Conservation (phyloP, 2,888 invertebrate genomes). For the Trissolcus brochymenae region DNA sequence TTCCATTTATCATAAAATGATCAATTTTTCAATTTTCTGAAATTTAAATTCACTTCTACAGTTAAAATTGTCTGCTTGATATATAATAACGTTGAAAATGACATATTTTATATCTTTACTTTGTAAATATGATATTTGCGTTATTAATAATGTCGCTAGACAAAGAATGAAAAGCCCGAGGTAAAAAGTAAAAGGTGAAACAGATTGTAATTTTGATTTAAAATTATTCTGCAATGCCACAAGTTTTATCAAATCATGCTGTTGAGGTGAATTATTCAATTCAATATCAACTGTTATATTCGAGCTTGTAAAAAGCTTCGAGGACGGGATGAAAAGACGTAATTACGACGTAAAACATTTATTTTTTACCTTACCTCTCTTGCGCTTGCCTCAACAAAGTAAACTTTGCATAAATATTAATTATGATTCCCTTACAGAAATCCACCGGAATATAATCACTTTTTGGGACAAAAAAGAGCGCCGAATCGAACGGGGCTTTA, state of each 20-base stretch:
- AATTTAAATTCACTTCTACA: too few species aligned
- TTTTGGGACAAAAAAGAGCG: too few species aligned
- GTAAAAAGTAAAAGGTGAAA: background rate
- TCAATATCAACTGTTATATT: constrained; percentile 12
- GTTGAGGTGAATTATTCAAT: constrained; percentile 1
- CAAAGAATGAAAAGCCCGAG: too few species aligned
- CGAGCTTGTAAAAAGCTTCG: background rate
- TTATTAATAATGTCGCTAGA: background rate
- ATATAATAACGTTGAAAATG: background rate
- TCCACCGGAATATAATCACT: background rate
- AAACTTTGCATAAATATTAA: constrained; percentile 15
- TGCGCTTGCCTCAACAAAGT: background rate
- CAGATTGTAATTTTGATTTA: constrained; percentile 1
- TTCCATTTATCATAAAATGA: too few species aligned
- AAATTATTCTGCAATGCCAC: background rate
- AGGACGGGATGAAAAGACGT: constrained; percentile 1
- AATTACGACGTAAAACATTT: constrained; percentile 12
- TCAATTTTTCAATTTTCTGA: too few species aligned
- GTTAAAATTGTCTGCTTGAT: too few species aligned
- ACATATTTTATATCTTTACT: background rate
- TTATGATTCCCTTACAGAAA: constrained; percentile 25
- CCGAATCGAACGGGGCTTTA: too few species aligned
- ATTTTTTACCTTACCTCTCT: constrained; percentile 10
- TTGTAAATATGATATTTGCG: background rate
- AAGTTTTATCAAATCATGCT: background rate